Conservation (phyloP, 2,888 invertebrate genomes). For the Erynnis tages region DNA sequence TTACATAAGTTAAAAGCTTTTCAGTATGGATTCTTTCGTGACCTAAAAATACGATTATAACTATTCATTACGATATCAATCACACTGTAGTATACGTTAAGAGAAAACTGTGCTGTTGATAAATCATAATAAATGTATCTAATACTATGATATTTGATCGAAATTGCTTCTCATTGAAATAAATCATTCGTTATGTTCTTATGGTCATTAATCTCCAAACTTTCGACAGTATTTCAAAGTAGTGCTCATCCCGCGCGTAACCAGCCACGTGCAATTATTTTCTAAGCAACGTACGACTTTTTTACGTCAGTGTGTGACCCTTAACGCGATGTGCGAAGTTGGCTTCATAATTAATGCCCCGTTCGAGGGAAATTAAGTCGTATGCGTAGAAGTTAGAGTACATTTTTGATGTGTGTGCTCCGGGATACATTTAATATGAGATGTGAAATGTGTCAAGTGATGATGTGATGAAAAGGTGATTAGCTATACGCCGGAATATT, state of each 20-base stretch:
- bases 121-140: too few relatives aligned
- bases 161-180: too few relatives aligned
- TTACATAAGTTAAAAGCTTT: too few relatives aligned
- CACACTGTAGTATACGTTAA: too few relatives aligned
- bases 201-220: too few relatives aligned
- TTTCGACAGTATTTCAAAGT: neutral
- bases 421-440: constrained; percentile 27
- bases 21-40: too few relatives aligned
- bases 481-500: constrained; percentile 25
- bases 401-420: constrained; percentile 25
- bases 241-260: neutral
- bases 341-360: constrained; percentile 27
- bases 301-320: constrained; percentile 25
- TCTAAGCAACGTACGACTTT: constrained; percentile 27
- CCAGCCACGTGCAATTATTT: constrained; percentile 20
- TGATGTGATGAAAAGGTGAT: constrained; percentile 29
- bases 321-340: constrained; percentile 28
- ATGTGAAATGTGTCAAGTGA: constrained; percentile 29
- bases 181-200: too few relatives aligned
- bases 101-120: too few relatives aligned
- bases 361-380: constrained; percentile 26
- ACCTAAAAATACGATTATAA: too few relatives aligned
- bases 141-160: too few relatives aligned
- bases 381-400: constrained; percentile 24
- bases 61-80: too few relatives aligned